A percentile compares a stretch with the other conserved stretches of the same genome.
phyloP scores from a whole-genome alignment of 2,113 vertebrate species.

The Nanorana parkeri region DNA sequence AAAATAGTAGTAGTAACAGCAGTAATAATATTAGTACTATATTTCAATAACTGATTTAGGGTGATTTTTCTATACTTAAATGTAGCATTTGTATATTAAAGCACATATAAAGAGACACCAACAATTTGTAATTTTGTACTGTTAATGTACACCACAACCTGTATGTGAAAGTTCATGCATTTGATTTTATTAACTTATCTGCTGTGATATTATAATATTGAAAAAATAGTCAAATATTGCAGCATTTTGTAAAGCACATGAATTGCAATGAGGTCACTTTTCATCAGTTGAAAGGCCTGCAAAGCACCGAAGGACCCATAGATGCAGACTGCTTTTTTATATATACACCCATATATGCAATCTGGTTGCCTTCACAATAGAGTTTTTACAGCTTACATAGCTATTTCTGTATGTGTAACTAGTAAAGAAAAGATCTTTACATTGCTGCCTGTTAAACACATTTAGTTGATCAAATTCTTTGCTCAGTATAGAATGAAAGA shows the following conservation, averaged over 20 bases:
- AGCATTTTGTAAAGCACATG: background rate
- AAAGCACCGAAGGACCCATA: background rate
- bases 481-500: background rate
- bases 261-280: conserved; percentile 15
- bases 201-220: no score
- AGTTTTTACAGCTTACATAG: conserved; percentile 44
- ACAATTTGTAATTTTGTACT: no score
- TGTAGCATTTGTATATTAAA: no score
- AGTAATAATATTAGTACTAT: no score
- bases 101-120: no score
- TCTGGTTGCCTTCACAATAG: conserved; percentile 37
- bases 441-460: conserved; percentile 33
- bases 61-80: no score
- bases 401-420: conserved; percentile 14
- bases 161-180: no score
- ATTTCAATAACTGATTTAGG: no score
- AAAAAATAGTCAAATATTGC: no score
- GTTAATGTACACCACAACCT: no score
- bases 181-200: no score
- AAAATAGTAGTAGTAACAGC: no score
- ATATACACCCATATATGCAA: conserved; percentile 23
- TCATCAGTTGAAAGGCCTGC: background rate
- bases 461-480: conserved; percentile 41
- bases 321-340: background rate
- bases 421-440: conserved; percentile 16